Evolutionary conservation across 2,888 invertebrate species (phyloP).

Genomic region (Rhaphigaster nebulosa): DNA sequence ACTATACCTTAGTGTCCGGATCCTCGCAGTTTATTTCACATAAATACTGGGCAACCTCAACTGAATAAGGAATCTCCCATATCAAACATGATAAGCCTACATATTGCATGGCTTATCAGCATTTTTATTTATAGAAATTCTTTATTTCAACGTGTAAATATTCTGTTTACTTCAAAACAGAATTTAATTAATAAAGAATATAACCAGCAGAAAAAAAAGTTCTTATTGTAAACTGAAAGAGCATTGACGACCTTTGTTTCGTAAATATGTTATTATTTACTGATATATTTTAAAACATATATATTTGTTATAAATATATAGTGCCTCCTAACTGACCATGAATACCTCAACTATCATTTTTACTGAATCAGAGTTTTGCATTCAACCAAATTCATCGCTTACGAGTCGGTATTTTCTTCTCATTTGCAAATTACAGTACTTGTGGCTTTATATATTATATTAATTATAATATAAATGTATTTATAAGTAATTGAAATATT

Average conservation of each 20-base stretch:
- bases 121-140: slow-evolving; percentile 28
- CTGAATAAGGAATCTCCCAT: slow-evolving; percentile 9
- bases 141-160: slow-evolving; percentile 23
- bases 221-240: not conserved
- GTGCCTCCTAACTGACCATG: too few species aligned
- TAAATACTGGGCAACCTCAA: slow-evolving; percentile 23
- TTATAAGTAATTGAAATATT: too few species aligned
- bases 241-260: not conserved
- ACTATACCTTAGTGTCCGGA: not conserved
- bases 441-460: too few species aligned
- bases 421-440: too few species aligned
- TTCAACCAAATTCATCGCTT: too few species aligned
- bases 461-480: too few species aligned
- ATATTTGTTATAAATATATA: too few species aligned
- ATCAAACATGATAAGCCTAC: slow-evolving; percentile 27
- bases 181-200: not conserved
- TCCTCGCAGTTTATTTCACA: not conserved
- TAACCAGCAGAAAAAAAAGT: not conserved
- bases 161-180: not conserved
- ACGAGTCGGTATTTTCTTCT: too few species aligned
- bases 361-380: too few species aligned
- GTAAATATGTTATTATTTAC: too few species aligned
- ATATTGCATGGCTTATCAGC: slow-evolving; percentile 13
- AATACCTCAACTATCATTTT: too few species aligned
- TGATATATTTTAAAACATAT: too few species aligned